Evolutionary conservation across 2,888 invertebrate genomes (phyloP).

Genomic region (Branchipolynoe longqiensis): DNA sequence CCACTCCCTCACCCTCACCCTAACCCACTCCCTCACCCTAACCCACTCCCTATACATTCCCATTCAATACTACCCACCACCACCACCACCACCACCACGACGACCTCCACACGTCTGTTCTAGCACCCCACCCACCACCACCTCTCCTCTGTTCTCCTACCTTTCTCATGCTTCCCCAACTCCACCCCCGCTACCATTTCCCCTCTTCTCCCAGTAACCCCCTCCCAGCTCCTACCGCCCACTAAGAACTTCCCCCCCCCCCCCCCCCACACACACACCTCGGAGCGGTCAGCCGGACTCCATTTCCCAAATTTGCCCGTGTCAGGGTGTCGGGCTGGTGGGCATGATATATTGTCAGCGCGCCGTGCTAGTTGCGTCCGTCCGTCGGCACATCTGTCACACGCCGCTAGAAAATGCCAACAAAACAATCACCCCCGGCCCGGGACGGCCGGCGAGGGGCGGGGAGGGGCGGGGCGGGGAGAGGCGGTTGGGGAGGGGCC

Average conservation of each 20-base stretch:
- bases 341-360: constrained; percentile 34
- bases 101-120: neutral
- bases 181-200: neutral
- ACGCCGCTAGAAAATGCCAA: constrained; percentile 16
- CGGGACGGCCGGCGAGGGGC: no score
- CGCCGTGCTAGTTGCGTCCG: constrained; percentile 36
- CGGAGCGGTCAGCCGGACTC: constrained; percentile 15
- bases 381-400: constrained; percentile 51
- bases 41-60: neutral
- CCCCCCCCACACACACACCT: neutral
- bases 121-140: neutral
- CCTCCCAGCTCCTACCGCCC: neutral
- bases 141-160: constrained; percentile 4
- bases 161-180: no score
- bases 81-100: neutral
- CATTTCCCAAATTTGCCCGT: constrained; percentile 52
- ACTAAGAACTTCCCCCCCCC: neutral
- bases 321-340: constrained; percentile 42
- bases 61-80: neutral
- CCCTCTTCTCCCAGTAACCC: neutral
- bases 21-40: neutral
- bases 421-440: constrained; percentile 51
- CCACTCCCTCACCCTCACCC: neutral
- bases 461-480: no score
- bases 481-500: neutral